Conservation (phyloP, 2,888 invertebrate species). For the Folsomia candida region DNA sequence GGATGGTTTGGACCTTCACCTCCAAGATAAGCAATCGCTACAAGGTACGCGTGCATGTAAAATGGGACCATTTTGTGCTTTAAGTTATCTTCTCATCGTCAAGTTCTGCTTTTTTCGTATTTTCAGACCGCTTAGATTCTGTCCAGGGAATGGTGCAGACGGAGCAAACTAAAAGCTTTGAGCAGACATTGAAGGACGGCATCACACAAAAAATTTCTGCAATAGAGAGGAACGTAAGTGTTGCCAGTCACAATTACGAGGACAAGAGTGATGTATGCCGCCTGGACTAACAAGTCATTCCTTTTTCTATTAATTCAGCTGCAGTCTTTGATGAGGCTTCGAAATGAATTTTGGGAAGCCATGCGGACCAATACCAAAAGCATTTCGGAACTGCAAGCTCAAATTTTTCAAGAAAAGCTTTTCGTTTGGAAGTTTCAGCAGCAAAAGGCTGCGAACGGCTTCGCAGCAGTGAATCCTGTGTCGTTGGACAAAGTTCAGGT, state of each 20-base stretch:
- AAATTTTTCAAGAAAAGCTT: conserved; percentile 26
- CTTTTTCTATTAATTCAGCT: not conserved
- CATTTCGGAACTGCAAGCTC: conserved; percentile 19
- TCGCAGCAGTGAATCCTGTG: conserved; percentile 5
- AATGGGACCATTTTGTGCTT: too few relatives aligned
- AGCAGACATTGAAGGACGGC: conserved; percentile 3
- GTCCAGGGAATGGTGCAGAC: conserved; percentile 2
- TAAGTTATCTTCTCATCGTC: too few relatives aligned
- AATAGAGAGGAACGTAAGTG: not conserved
- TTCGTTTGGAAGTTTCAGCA: conserved; percentile 36
- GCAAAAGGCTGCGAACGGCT: conserved; percentile 36
- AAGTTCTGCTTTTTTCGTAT: too few relatives aligned
- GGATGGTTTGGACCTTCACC: conserved; percentile 24
- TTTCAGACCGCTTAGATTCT: conserved; percentile 14
- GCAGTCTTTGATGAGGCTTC: not conserved
- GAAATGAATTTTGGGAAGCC: not conserved
- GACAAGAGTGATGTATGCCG: not conserved
- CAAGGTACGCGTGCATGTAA: conserved; percentile 21
- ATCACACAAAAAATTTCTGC: not conserved
- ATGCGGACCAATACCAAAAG: not conserved
- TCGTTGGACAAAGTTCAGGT: not conserved
- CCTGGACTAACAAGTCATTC: not conserved
- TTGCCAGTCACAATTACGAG: not conserved
- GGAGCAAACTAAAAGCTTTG: conserved; percentile 20
- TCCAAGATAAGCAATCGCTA: conserved; percentile 23